Conservation (phyloP, 2,888 invertebrate genomes). For the Oxytorus armatus region DNA sequence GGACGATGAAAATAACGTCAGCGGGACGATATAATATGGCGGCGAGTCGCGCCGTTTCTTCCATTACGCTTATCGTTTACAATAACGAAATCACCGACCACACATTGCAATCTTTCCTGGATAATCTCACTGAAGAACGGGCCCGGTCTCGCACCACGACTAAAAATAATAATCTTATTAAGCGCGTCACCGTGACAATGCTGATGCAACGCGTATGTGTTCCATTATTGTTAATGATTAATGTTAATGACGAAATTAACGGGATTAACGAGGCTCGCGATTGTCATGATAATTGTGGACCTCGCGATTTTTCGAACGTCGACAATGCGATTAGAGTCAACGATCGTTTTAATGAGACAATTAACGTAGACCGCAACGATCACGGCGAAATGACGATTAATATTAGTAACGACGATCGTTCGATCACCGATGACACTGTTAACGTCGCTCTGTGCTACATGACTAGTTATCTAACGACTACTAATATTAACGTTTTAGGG, state of each 20-base stretch:
- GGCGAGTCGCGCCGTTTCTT: constrained; percentile 82
- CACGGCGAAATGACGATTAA: constrained; percentile 64
- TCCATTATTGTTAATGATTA: constrained; percentile 83
- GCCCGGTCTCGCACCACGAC: constrained; percentile 69
- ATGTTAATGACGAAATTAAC: constrained; percentile 74
- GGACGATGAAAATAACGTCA: constrained; percentile 25
- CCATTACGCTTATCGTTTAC: constrained; percentile 84
- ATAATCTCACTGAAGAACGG: constrained; percentile 75
- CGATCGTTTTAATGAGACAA: background rate
- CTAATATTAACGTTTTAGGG: constrained; percentile 81
- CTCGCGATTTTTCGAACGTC: constrained; percentile 54
- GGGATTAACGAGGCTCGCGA: constrained; percentile 67
- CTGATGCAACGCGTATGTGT: constrained; percentile 84
- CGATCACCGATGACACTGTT: constrained; percentile 79
- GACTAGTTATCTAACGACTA: constrained; percentile 81
- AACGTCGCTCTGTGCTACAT: constrained; percentile 81
- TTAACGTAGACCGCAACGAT: constrained; percentile 44
- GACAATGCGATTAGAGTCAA: constrained; percentile 10
- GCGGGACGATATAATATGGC: constrained; percentile 55
- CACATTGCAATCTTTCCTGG: constrained; percentile 79
- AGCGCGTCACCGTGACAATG: constrained; percentile 81
- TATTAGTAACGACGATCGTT: constrained; percentile 77
- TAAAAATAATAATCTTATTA: constrained; percentile 70
- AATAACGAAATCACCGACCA: constrained; percentile 82
- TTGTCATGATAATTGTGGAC: constrained; percentile 72